Evolutionary conservation across 2,888 invertebrate genomes (phyloP).

Genomic region (Drosophila meridiana): DNA sequence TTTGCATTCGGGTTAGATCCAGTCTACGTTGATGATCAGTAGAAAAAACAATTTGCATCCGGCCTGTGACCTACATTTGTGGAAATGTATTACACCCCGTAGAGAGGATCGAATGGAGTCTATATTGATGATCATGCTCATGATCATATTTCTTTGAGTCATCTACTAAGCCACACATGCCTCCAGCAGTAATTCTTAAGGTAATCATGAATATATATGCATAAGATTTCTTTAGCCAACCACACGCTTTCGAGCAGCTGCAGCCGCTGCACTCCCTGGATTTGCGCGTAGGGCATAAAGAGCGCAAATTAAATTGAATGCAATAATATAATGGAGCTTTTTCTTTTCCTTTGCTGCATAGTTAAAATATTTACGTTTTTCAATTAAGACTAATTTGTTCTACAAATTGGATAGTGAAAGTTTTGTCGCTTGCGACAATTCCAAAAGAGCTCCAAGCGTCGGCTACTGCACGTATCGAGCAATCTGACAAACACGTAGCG

Average conservation of each 20-base stretch:
- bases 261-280: not conserved
- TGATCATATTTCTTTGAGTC: not conserved
- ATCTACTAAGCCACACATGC: not conserved
- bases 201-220: not conserved
- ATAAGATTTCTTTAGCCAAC: not conserved
- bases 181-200: not conserved
- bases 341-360: not conserved
- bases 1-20: not conserved
- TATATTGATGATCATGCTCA: not conserved
- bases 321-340: not conserved
- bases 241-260: not conserved
- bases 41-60: not conserved
- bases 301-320: not conserved
- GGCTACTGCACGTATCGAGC: slow-evolving; percentile 50
- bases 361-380: not conserved
- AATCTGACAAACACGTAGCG: slow-evolving; percentile 46
- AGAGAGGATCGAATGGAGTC: not conserved
- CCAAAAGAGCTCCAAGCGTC: slow-evolving; percentile 21
- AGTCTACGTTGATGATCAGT: not conserved
- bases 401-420: slow-evolving; percentile 56
- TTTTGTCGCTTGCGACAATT: slow-evolving; percentile 43
- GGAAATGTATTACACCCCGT: not conserved
- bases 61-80: not conserved
- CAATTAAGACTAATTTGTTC: slow-evolving; percentile 12
- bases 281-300: slow-evolving; percentile 1